Evolutionary conservation across 1,140 invertebrate genomes (phyloP), one percentile per base, ranked within the genome.

Genomic region (Aphelinus atriplicis): DNA sequence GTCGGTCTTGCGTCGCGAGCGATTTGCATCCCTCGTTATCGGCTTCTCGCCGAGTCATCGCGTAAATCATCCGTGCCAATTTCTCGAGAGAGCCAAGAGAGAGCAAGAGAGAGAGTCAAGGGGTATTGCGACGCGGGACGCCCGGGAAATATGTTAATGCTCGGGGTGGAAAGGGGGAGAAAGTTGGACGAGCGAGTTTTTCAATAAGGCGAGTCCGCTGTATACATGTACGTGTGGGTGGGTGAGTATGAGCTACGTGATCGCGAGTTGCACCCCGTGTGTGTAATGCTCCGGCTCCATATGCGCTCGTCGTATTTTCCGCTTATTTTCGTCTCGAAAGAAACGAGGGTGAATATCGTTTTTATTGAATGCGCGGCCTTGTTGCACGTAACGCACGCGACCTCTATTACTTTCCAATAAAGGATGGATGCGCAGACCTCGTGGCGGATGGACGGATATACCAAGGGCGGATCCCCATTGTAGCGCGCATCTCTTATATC

Each of bases 71-170:
- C 46, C 46, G 26, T 45, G 58, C 62, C 46, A 47, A 10, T 64
- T 47, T 50, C 62, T 46, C 5, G 53, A 5, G 26, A 55, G 42
- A 26, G 64, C 43, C 3, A 47, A 55, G 45, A 51, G 56, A 60
- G 7, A 56, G 53, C n/a, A 6, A n/a, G 7, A 47, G 3, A 3
- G 62, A 64, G 10, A 64, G n/a, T 48, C 47, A 50, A 45, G 62
- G 48, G 46, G 47, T 47, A 48, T 48, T 50, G 62, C 62, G 62
- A 48, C 26, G 46, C 62, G 47, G 46, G 47, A 3, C 47, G 45
- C 46, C 62, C 45, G 62, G 62, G 26, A 64, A 48, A 48, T 64
- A 64, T 48, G 62, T n/a, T 64, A 64, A 64, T 64, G 62, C 43
- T 26, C 10, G 46, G n/a, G 47, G 46, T 10, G 62, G 62, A n/a